phyloP scores from a whole-genome alignment of 2,113 vertebrate species.

The Scomber colias region DNA sequence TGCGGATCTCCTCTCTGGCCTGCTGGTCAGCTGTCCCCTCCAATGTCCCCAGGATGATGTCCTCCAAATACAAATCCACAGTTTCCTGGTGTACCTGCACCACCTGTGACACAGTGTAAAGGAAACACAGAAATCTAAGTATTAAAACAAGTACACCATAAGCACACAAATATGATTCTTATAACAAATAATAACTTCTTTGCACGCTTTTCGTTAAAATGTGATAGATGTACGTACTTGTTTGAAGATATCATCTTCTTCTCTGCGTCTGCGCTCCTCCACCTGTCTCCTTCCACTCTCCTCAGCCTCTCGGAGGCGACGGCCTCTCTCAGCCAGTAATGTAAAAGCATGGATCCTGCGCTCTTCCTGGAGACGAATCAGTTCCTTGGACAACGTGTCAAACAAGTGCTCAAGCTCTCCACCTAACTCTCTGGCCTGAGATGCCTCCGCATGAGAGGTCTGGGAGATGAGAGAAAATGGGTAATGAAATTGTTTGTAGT shows the following conservation, averaged over 20 bases:
- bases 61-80: constrained; percentile 93
- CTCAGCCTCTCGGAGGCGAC: constrained; percentile 89
- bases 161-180: not conserved
- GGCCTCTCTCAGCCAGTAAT: constrained; percentile 91
- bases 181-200: not conserved
- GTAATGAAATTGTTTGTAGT: not conserved
- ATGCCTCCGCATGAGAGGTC: constrained; percentile 81
- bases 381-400: constrained; percentile 93
- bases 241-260: constrained; percentile 93
- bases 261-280: constrained; percentile 86
- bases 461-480: constrained; percentile 47
- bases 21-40: constrained; percentile 89
- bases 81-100: constrained; percentile 91
- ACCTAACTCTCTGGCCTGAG: constrained; percentile 83
- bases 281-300: constrained; percentile 92
- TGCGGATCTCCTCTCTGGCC: constrained; percentile 90
- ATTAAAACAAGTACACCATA: not conserved
- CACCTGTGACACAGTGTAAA: constrained; percentile 81
- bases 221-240: constrained; percentile 78
- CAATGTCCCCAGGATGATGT: constrained; percentile 87
- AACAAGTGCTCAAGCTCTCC: constrained; percentile 85
- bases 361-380: constrained; percentile 92
- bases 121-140: constrained; percentile 20
- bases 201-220: not conserved
- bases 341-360: constrained; percentile 89